A percentile compares a stretch with the other conserved stretches of the same genome.
Evolutionary conservation across 1,140 invertebrate species (phyloP).

Genomic region (Microplitis demolitor): DNA sequence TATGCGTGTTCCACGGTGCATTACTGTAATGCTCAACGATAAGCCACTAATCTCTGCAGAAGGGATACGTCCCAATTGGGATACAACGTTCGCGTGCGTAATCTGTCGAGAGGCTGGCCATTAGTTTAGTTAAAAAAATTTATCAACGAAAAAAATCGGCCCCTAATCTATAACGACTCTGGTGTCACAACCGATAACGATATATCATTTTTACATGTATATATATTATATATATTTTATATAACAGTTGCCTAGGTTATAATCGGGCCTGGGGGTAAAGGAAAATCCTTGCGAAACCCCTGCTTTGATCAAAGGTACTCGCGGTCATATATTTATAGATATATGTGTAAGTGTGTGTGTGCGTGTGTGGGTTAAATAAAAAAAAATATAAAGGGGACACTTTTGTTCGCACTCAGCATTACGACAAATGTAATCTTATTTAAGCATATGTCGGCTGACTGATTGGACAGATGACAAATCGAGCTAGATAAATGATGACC

Average conservation of each 20-base stretch:
- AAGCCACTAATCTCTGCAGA: constrained; percentile 54
- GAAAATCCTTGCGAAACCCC: too few relatives aligned
- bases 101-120: constrained; percentile 50
- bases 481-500: constrained; percentile 46
- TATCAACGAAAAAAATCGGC: constrained; percentile 27
- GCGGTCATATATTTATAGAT: too few relatives aligned
- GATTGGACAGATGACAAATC: constrained; percentile 46
- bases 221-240: not conserved
- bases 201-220: constrained; percentile 15
- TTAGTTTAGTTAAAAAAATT: constrained; percentile 44
- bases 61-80: constrained; percentile 42
- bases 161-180: constrained; percentile 25
- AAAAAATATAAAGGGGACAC: not conserved
- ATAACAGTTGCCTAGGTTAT: not conserved
- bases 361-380: too few relatives aligned
- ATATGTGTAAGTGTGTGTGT: too few relatives aligned
- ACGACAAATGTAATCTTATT: constrained; percentile 57
- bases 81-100: constrained; percentile 39
- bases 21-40: constrained; percentile 43
- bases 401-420: constrained; percentile 36
- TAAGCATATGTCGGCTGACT: constrained; percentile 56
- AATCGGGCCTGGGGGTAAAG: too few relatives aligned
- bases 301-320: too few relatives aligned
- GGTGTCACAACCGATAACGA: constrained; percentile 5
- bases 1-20: constrained; percentile 22